A percentile compares a stretch with the other conserved stretches of the same genome.
These are phyloP conservation scores for Conopomorpha cramerella DNA, from an alignment of 1,140 invertebrate species.

Conservation along the genomic window DNA sequence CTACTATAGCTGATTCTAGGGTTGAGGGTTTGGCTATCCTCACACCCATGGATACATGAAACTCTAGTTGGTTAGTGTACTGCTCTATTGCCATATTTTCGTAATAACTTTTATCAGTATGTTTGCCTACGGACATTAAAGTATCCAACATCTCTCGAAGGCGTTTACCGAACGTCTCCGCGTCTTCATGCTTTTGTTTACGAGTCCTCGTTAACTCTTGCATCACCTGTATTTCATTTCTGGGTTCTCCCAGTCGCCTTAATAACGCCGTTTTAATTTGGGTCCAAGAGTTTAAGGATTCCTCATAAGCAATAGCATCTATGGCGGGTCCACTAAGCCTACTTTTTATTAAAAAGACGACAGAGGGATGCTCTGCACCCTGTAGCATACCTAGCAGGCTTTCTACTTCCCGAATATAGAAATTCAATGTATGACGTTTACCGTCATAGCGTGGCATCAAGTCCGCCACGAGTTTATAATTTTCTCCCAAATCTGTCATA, in stretches of 20 bases:
- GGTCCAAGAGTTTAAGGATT: constrained; percentile 3
- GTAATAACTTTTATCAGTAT: constrained; percentile 8
- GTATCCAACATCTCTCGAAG: constrained; percentile 6
- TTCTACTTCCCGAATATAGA: too few relatives aligned
- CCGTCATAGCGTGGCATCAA: constrained; percentile 2
- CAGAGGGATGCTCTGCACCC: too few relatives aligned
- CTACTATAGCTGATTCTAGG: constrained; percentile 5
- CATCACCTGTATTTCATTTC: constrained; percentile 10
- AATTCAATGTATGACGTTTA: background rate
- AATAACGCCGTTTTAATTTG: constrained; percentile 6
- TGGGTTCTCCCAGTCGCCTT: constrained; percentile 7
- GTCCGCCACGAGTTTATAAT: too few relatives aligned
- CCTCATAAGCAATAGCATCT: constrained; percentile 8
- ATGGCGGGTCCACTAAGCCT: constrained; percentile 6
- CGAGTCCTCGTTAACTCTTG: constrained; percentile 7
- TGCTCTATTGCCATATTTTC: constrained; percentile 10
- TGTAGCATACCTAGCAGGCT: too few relatives aligned
- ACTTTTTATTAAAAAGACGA: constrained; percentile 8
- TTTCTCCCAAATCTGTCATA: too few relatives aligned
- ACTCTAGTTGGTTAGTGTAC: constrained; percentile 8
- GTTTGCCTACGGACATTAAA: constrained; percentile 5
- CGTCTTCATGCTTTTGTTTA: constrained; percentile 5
- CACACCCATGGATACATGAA: constrained; percentile 8
- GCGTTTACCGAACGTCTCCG: constrained; percentile 8
- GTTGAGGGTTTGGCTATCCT: constrained; percentile 7